Conservation (phyloP, 2,797 vertebrate species). For the Myotis planiceps region DNA sequence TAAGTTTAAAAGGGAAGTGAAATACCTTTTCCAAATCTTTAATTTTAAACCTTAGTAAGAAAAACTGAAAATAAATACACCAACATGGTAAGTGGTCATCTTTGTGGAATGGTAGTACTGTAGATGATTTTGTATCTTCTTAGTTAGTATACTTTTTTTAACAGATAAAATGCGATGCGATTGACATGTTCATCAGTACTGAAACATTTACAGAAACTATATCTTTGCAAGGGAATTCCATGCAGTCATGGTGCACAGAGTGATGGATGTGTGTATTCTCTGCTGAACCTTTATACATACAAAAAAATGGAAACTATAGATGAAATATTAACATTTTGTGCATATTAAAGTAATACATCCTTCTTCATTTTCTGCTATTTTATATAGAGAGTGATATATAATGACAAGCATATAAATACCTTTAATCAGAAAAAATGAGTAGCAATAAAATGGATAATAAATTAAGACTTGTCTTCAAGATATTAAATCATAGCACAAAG, state of each 20-base stretch:
- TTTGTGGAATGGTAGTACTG: background rate
- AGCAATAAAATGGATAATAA: conserved; percentile 35
- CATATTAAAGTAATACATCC: background rate
- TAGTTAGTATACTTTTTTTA: background rate
- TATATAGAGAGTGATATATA: background rate
- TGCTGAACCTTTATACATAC: background rate
- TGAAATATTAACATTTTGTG: background rate
- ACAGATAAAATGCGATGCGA: background rate
- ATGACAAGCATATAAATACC: background rate
- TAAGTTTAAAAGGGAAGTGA: background rate
- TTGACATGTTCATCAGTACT: background rate
- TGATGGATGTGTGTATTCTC: background rate
- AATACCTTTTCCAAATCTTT: background rate
- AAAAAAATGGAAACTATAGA: background rate
- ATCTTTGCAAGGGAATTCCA: background rate
- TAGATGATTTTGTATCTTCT: background rate
- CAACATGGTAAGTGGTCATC: background rate
- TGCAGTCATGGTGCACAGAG: background rate
- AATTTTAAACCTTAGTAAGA: background rate
- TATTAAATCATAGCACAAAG: background rate
- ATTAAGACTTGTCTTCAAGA: background rate
- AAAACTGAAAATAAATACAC: background rate
- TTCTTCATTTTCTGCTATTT: background rate
- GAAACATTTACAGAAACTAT: background rate
- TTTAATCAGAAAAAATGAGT: background rate